These are phyloP conservation scores for Babyrousa celebensis DNA, from an alignment of 2,797 vertebrate genomes.

Conservation along the genomic window DNA sequence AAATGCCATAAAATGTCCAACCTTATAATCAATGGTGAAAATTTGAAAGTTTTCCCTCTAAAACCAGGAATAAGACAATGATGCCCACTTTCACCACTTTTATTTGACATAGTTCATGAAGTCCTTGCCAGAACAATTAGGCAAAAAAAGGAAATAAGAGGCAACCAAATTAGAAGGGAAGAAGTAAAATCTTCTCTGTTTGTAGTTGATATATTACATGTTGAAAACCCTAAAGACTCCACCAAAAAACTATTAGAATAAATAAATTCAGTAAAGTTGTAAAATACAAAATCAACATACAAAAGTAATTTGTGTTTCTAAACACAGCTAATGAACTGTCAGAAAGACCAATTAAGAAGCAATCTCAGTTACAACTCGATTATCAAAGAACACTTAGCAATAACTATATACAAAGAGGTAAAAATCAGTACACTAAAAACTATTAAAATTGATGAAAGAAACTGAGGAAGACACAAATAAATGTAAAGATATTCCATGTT, in stretches of 20 bases:
- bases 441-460: not conserved
- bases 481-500: not conserved
- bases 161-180: not conserved
- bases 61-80: not conserved
- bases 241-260: not conserved
- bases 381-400: constrained; percentile 13
- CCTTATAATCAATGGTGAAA: not conserved
- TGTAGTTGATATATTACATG: not conserved
- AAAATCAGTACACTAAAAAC: not conserved
- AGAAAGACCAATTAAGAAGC: not conserved
- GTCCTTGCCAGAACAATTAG: not conserved
- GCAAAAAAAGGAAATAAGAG: not conserved
- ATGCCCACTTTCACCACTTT: not conserved
- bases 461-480: not conserved
- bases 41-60: not conserved
- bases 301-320: not conserved
- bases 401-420: constrained; percentile 18
- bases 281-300: not conserved
- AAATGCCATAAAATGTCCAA: not conserved
- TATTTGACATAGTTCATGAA: not conserved
- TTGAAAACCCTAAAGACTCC: not conserved
- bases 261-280: constrained; percentile 1
- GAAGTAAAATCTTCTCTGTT: not conserved
- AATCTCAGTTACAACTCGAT: not conserved
- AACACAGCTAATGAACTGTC: not conserved